Evolutionary conservation across 2,113 vertebrate species (phyloP).

Genomic region (Pseudonaja textilis): DNA sequence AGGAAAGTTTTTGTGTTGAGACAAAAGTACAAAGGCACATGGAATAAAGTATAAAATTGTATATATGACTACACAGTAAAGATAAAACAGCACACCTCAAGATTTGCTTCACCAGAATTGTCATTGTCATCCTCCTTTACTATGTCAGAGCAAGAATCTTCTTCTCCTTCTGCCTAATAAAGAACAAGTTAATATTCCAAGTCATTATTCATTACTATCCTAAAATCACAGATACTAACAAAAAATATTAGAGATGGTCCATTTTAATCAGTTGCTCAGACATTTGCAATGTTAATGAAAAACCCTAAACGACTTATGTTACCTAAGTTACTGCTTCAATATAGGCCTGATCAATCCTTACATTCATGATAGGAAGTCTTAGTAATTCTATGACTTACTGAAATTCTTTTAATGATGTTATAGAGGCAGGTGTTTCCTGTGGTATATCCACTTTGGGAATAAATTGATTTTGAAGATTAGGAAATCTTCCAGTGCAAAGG

Average conservation of each 20-base stretch:
- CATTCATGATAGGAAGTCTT: background rate
- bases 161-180: constrained; percentile 87
- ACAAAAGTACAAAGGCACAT: background rate
- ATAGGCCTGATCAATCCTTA: background rate
- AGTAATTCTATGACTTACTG: background rate
- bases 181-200: constrained; percentile 3
- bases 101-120: constrained; percentile 80
- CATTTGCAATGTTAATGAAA: background rate
- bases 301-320: background rate
- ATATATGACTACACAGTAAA: background rate
- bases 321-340: background rate
- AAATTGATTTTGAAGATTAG: background rate
- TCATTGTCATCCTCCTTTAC: constrained; percentile 80
- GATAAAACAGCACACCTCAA: constrained; percentile 73
- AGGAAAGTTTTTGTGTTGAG: background rate
- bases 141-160: constrained; percentile 78
- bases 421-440: background rate
- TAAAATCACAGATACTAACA: background rate
- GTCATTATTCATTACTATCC: background rate
- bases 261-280: constrained; percentile 1
- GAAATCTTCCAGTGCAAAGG: background rate
- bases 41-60: background rate
- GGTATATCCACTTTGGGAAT: background rate
- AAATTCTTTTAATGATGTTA: background rate
- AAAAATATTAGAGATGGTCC: background rate